Base-by-base conservation (phyloP, 2,888 invertebrate species). In the Catonia carolina region DNA sequence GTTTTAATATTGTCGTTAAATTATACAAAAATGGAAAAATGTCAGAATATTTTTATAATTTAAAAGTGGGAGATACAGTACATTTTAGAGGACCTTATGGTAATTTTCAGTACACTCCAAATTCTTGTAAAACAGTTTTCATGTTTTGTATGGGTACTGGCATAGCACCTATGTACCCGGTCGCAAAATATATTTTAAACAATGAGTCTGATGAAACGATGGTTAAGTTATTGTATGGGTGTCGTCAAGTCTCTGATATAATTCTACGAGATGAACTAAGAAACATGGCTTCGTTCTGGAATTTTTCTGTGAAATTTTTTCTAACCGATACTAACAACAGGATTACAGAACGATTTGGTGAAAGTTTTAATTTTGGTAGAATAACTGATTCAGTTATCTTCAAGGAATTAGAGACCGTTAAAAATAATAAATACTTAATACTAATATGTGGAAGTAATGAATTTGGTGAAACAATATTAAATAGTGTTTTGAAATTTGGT, bases 1-100 rank as follows among this genome's bases (percentile, higher is more conserved):
- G 67, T 64, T 85, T 86, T 71, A 76, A 78, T 62, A 74, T 85
- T 51, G 65, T 84, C 47, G 76, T 86, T 0, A 84, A 83, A 72
- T 70, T 78, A 52, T 82, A 81, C 72, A 67, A 72, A 2, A 65
- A 71, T 59, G 85, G 85, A 0, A 62, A 72, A 53, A 81, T 84
- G 72, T 83, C 85, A 2, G 71, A 72, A 57, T 75, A 76, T 53
- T 70, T 86, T 49, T 71, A 68, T 55, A 66, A 69, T 27, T 69
- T 83, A 66, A 64, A 70, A 52, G 62, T 71, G 36, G 78, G 77
- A 1, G 76, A 78, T 55, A 61, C 71, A 47, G 79, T 84, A 12
- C 72, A 80, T 56, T 85, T 87, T 80, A 74, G 88, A 67, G 89
- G 89, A 0, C 87, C 89, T 0, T 85, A 84, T 73, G 86, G 86